Evolutionary conservation across 1,140 invertebrate genomes (phyloP).

Genomic region (Anagrus nilaparvatae): DNA sequence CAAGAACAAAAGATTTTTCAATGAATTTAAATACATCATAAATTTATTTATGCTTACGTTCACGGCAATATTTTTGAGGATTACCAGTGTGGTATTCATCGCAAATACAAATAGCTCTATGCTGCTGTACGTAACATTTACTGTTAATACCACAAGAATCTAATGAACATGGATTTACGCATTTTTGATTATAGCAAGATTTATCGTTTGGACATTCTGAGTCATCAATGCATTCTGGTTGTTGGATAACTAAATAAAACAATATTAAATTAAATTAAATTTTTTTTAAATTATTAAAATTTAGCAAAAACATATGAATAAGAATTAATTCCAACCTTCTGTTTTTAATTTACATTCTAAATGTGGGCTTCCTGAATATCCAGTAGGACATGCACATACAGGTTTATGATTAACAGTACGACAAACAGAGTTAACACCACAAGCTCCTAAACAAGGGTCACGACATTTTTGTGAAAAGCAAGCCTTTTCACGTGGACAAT

Average conservation of each 20-base stretch:
- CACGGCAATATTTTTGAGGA: conserved; percentile 65
- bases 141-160: conserved; percentile 72
- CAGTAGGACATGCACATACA: conserved; percentile 67
- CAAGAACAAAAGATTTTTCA: conserved; percentile 2
- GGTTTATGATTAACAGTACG: conserved; percentile 70
- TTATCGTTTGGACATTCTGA: conserved; percentile 75
- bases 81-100: conserved; percentile 75
- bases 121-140: conserved; percentile 67
- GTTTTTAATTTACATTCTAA: conserved; percentile 51
- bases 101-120: conserved; percentile 76
- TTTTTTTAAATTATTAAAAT: background rate
- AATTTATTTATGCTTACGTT: conserved; percentile 42
- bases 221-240: conserved; percentile 69
- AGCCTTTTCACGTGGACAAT: conserved; percentile 68
- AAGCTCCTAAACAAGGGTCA: conserved; percentile 70
- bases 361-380: conserved; percentile 69
- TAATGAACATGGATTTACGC: conserved; percentile 64
- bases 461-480: conserved; percentile 73
- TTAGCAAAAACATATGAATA: background rate
- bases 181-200: conserved; percentile 69
- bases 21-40: background rate
- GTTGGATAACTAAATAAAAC: conserved; percentile 39
- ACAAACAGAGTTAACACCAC: conserved; percentile 78
- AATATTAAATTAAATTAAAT: background rate
- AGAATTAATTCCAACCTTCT: conserved; percentile 22